phyloP scores from a whole-genome alignment of 2,113 vertebrate species.

The Stigmatopora nigra region DNA sequence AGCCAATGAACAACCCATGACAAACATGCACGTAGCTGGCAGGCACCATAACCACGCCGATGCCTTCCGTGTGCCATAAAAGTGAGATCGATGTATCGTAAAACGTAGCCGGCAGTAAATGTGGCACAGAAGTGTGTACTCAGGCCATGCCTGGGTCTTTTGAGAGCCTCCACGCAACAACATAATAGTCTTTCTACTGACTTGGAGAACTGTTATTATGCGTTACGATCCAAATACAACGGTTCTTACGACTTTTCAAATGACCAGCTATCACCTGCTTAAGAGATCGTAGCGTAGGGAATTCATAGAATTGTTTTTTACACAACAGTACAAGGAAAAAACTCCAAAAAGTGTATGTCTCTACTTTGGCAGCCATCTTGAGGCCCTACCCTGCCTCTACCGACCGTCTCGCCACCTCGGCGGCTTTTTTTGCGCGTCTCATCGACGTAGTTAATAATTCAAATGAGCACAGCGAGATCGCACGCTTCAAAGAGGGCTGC shows the following conservation, averaged over 20 bases:
- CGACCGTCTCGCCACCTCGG: slow-evolving; percentile 16
- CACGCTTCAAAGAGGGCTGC: slow-evolving; percentile 59
- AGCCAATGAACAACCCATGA: neutral
- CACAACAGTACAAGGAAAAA: too few species aligned
- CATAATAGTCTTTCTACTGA: neutral
- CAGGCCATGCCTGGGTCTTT: neutral
- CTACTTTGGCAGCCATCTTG: slow-evolving; percentile 24
- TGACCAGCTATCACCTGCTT: neutral
- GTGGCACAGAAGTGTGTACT: neutral
- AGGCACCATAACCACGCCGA: neutral
- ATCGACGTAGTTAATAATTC: slow-evolving; percentile 61
- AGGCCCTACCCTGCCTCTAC: slow-evolving; percentile 4
- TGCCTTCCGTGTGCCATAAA: neutral
- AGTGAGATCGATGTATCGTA: neutral
- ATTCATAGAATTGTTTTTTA: neutral
- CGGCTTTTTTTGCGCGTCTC: slow-evolving; percentile 31
- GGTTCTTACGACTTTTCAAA: too few species aligned
- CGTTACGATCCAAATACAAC: neutral
- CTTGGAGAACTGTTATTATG: neutral
- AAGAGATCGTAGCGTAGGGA: neutral
- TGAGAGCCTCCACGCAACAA: neutral
- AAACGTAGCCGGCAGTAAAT: neutral
- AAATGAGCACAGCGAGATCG: slow-evolving; percentile 59
- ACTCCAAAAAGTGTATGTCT: neutral
- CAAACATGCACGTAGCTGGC: neutral